phyloP scores from a whole-genome alignment of 2,113 vertebrate species.

The Castor canadensis region DNA sequence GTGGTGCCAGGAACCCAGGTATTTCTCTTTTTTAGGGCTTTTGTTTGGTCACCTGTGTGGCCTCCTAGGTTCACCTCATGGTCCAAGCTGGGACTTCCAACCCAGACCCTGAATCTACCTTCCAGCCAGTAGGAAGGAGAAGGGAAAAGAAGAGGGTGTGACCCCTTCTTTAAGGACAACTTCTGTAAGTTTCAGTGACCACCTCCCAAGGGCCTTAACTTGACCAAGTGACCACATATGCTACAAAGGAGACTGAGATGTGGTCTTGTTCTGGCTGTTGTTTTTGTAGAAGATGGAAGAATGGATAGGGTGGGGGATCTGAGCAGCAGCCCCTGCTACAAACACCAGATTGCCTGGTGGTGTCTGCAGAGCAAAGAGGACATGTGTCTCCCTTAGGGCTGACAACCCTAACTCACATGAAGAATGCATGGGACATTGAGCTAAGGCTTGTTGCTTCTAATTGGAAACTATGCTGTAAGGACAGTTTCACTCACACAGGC shows the following conservation, averaged over 20 bases:
- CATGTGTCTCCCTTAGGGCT: background rate
- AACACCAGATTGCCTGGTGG: no score
- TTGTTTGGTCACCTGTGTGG: no score
- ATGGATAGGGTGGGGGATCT: no score
- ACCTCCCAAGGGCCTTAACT: no score
- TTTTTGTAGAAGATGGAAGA: no score
- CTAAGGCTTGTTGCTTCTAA: background rate
- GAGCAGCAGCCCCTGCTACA: no score
- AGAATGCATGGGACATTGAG: fast-evolving
- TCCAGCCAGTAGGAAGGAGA: background rate
- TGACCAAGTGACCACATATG: no score
- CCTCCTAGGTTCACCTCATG: background rate
- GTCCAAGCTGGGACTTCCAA: background rate
- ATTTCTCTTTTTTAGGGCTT: no score
- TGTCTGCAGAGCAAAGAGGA: background rate
- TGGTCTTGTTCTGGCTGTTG: no score
- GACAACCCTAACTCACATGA: fast-evolving
- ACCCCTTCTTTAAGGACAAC: background rate
- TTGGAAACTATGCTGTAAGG: no score
- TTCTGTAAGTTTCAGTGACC: background rate
- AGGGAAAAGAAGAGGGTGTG: background rate
- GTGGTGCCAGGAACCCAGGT: no score
- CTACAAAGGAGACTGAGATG: no score
- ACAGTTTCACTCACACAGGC: fast-evolving
- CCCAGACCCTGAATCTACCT: background rate